These are phyloP conservation scores for Odontophorus gujanensis DNA, from an alignment of 2,113 vertebrate species.

Conservation along the genomic window DNA sequence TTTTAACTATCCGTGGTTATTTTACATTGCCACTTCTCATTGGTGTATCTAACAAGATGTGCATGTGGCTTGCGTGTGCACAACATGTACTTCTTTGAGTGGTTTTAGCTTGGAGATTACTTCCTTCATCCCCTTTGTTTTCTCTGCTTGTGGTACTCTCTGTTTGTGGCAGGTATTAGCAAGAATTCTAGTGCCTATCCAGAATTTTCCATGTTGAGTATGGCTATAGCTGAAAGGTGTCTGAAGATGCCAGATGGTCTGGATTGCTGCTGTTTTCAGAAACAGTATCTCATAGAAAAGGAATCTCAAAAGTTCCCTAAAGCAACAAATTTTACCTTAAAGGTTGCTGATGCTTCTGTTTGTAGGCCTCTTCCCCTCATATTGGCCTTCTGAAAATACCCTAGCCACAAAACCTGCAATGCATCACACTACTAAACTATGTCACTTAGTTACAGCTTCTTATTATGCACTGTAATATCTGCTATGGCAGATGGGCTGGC, in stretches of 20 bases:
- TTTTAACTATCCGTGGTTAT: not conserved
- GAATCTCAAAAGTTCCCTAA: not conserved
- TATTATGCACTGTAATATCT: not conserved
- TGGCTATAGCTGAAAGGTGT: not conserved
- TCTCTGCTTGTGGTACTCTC: not conserved
- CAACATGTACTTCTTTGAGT: fast-evolving
- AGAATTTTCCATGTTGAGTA: not conserved
- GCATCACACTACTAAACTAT: fast-evolving
- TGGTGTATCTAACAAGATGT: not conserved
- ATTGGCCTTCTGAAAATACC: not conserved
- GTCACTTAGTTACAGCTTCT: not conserved
- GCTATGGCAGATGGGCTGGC: not conserved
- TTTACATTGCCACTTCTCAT: not conserved
- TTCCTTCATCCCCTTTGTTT: not conserved
- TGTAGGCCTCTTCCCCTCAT: not conserved
- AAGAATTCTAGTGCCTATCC: not conserved
- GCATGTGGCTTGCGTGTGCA: not conserved
- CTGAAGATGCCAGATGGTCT: not conserved
- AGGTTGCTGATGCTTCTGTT: not conserved
- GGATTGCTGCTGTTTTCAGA: not conserved
- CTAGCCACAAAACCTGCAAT: not conserved
- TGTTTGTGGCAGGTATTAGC: not conserved
- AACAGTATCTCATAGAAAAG: not conserved
- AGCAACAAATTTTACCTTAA: not conserved
- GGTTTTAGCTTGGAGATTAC: not conserved